Evolutionary conservation across 2,113 vertebrate genomes (phyloP), one percentile per base, ranked within the genome.

Genomic region (Salvelinus sp.): DNA sequence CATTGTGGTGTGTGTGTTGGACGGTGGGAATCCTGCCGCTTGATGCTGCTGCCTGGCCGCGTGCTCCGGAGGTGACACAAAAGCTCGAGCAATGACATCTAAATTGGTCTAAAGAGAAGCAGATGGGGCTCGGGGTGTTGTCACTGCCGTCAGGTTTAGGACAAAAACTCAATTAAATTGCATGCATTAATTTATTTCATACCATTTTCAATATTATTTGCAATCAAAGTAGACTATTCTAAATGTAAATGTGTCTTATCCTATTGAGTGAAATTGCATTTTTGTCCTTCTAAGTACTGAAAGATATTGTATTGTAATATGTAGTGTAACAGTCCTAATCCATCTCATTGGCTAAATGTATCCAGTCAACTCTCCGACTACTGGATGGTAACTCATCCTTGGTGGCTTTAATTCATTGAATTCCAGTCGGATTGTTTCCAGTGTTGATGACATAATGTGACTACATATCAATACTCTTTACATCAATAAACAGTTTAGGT

Each of bases 51-150:
- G 13, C 16, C 16, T 54, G 48, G 48, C 48, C 48, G 50, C 50
- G 50, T 68, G 80, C 70, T 80, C 83, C 73, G 82, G 20, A 93
- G 91, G 89, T 82, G 77, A 96, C 93, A 96, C 95, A 97, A 96
- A 94, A 94, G 95, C 95, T 87, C 92, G 91, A 93, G 93, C 95
- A 91, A 93, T 95, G 94, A 92, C 95, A 94, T 92, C 93, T 95
- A 96, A 97, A 98, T 97, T 95, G 95, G 91, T 95, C 91, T 85
- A 88, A 90, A 93, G 86, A 91, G 93, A 89, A 95, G 94, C 97
- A 99, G 97, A 96, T 98, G 96, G 96, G 97, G 93, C 97, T 95
- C 94, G 85, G 85, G 93, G 68, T 83, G 84, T 91, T 85, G 13
- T 69, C 48, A 38, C 76, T 20, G 30, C 75, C 67, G n/a, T 74